Evolutionary conservation across 2,797 vertebrate genomes (phyloP).

Genomic region (Percopsis omiscomaycus): DNA sequence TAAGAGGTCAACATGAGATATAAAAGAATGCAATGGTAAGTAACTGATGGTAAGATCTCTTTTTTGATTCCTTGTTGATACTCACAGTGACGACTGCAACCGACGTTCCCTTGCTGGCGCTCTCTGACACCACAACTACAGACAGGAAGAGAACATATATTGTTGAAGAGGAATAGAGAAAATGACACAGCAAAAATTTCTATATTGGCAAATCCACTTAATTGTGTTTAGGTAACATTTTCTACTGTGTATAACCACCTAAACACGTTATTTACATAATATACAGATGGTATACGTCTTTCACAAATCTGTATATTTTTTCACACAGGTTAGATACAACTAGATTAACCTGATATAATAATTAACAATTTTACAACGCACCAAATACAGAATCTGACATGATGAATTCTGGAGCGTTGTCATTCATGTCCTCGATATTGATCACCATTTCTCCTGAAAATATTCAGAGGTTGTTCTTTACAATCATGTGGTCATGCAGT

Average conservation of each 20-base stretch:
- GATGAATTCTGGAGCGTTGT: conserved; percentile 84
- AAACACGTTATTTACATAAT: too few relatives aligned
- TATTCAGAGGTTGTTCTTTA: neutral
- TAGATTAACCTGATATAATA: neutral
- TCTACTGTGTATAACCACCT: too few relatives aligned
- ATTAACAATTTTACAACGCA: conserved; percentile 39
- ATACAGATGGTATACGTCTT: too few relatives aligned
- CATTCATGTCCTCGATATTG: conserved; percentile 86
- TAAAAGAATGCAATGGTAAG: neutral
- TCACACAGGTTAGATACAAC: neutral
- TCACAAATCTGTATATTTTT: too few relatives aligned
- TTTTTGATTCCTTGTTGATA: conserved; percentile 25
- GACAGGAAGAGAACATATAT: conserved; percentile 10
- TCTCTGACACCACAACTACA: conserved; percentile 88
- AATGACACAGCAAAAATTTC: too few relatives aligned
- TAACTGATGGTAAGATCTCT: neutral
- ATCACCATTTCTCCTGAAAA: conserved; percentile 81
- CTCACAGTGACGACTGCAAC: conserved; percentile 83
- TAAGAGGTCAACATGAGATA: neutral
- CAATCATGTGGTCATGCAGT: neutral
- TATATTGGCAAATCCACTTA: too few relatives aligned
- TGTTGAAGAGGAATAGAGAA: too few relatives aligned
- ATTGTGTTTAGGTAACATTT: too few relatives aligned
- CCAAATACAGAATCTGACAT: conserved; percentile 51
- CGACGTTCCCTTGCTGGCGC: conserved; percentile 70